Evolutionary conservation across 2,797 vertebrate genomes (phyloP), one percentile per base, ranked within the genome.

Genomic region (Scarus forsteni): DNA sequence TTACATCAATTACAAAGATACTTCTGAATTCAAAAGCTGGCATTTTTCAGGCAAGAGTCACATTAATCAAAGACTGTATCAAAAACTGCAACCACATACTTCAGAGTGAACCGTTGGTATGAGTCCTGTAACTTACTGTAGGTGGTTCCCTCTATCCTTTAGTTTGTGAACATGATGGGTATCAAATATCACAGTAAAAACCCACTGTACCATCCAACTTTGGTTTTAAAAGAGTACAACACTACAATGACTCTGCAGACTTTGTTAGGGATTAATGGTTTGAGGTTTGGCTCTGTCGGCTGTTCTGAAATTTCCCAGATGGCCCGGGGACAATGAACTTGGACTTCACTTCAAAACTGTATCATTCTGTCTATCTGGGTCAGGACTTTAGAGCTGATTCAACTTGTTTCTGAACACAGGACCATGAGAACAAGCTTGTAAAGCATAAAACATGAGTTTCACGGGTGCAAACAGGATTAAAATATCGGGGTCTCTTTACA

Each of bases 301-400:
- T 49, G 45, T 73, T 67, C 71, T 60, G 58, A 83, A 72, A 75
- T 80, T 74, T 88, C 78, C 74, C 77, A 71, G 49, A 81, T 76
- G 76, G 73, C 77, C 50, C 60, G 35, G 59, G 70, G 49, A 89
- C 84, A 84, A 88, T 85, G 68, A 85, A 73, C 48, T 60, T 72
- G 59, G 55, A 84, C 66, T 60, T 74, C 3, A 44, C 68, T 34
- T 51, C 56, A 85, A 76, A 73, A 70, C 57, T 35, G 58, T 60
- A 68, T 83, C 79, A 83, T 85, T 72, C 61, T 77, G n/a, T 56
- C 45, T 71, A 80, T 80, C 69, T 88, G 67, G 86, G 86, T 89
- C 88, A 84, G 40, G 39, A 68, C 77, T 75, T 82, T 72, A 66
- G 67, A 53, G 76, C 79, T 73, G 70, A 87, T 85, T 91, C 78